Evolutionary conservation across 2,113 vertebrate genomes (phyloP), one percentile per base, ranked within the genome.

Genomic region (Balaeniceps rex): DNA sequence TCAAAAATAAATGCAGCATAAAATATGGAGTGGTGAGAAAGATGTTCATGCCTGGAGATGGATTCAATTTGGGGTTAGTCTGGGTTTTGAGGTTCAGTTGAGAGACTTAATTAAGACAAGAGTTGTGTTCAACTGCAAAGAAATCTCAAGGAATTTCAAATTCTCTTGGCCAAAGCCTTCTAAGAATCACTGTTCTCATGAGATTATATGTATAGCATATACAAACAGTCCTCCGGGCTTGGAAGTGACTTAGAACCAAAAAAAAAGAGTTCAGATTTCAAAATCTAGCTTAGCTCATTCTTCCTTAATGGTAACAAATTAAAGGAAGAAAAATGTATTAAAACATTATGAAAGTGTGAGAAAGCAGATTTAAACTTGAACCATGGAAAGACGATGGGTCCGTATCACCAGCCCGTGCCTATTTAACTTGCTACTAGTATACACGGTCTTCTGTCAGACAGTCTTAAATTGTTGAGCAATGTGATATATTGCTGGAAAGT

Each of bases 401-500:
- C 81, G 29, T 80, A 76, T 36, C 87, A 61, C 49, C 2, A 1
- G 70, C 36, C 46, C 42, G 5, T 38, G 28, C 42, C 84, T 31
- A 16, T 49, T 95, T 88, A 80, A 55, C 46, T 83, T 87, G 71
- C 58, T 83, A 51, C 66, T 57, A 69, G 52, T 44, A 46, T 2
- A 34, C 65, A 63, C 0, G 0, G 54, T 14, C 84, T 80, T 80
- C 78, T 91, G 61, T 78, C 84, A 85, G 93, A 31, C 58, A 42
- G 77, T 5, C 75, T 93, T 25, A 77, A 87, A 47, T 24, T 36
- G 58, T 14, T 80, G 81, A 95, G 93, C 78, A 87, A 74, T 17
- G 46, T 94, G 89, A 95, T 74, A 91, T 60, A 95, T 63, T 58
- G 81, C 22, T 90, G 90, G 90, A 95, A 96, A 97, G 63, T 14